These are phyloP conservation scores for Borostomias antarcticus DNA, from an alignment of 2,797 vertebrate species.

Conservation along the genomic window DNA sequence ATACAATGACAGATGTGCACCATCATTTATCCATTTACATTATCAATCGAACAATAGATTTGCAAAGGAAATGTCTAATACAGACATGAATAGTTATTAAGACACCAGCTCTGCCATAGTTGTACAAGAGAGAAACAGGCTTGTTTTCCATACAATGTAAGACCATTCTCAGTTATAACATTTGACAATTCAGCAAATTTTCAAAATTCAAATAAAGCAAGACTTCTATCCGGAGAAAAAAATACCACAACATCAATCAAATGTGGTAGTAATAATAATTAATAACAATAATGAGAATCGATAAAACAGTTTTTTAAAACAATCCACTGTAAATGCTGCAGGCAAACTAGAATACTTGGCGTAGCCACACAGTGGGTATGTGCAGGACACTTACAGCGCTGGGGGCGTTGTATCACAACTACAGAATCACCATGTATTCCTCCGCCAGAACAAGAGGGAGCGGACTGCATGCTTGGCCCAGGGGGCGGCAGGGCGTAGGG, in stretches of 20 bases:
- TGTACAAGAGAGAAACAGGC: conserved; percentile 93
- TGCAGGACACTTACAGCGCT: conserved; percentile 92
- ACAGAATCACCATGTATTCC: conserved; percentile 91
- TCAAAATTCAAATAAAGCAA: conserved; percentile 64
- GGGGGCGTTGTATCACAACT: conserved; percentile 99
- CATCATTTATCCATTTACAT: conserved; percentile 97
- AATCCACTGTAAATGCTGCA: conserved; percentile 86
- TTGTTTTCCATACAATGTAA: conserved; percentile 74
- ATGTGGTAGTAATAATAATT: conserved; percentile 76
- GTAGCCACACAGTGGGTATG: conserved; percentile 96
- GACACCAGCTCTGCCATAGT: conserved; percentile 91
- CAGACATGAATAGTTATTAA: conserved; percentile 99
- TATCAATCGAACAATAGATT: conserved; percentile 99
- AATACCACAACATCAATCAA: conserved; percentile 74
- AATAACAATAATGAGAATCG: conserved; percentile 80
- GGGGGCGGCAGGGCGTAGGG: conserved; percentile 67
- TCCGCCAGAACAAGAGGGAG: conserved; percentile 84
- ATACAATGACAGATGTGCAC: conserved; percentile 97
- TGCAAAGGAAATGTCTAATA: conserved; percentile 99
- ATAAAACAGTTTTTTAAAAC: conserved; percentile 86
- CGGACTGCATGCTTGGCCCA: conserved; percentile 87
- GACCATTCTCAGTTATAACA: conserved; percentile 72
- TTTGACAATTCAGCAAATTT: conserved; percentile 57
- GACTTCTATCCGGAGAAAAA: conserved; percentile 57
- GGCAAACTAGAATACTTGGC: conserved; percentile 92